Base-by-base conservation (phyloP, 2,113 vertebrate genomes). In the Eclectus roratus region DNA sequence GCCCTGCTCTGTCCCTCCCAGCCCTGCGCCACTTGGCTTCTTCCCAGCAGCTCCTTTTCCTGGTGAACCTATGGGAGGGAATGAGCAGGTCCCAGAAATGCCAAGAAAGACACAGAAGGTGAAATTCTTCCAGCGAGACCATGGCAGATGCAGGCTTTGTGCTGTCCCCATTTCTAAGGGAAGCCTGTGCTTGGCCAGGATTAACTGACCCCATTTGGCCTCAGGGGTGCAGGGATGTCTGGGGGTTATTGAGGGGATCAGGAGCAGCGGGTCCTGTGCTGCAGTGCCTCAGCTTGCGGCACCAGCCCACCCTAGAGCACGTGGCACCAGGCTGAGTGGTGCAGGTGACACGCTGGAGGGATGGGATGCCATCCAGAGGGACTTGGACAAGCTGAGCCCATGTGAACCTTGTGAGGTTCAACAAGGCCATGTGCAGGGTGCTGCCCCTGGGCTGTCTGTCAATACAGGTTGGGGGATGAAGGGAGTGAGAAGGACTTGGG, bases 241-340 rank as follows among this genome's bases (percentile, higher is more conserved):
- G 24, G 1, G 49, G 13, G 60, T 28, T 7, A 13, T 3, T 47
- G 70, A 74, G 74, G 55, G 46, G 44, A 31, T 25, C 41, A 21
- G 69, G 55, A 71, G 46, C 1, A 4, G 19, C 13, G 27, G 58
- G 4, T 39, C 46, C 56, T 72, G 58, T n/a, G n/a, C 65, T 50
- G 80, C 35, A 18, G 1, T 10, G 19, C 35, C 31, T 25, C 52
- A 31, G 31, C 72, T 53, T 5, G 2, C 9, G 43, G 66, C 55
- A 29, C 31, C 80, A 9, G 2, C 6, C 1, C 4, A 4, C 19
- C 69, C 39, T 7, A 3, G 73, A 27, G 47, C 1, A 2, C 39
- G 6, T 1, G 4, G 33, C 33, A 58, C 56, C 56, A 58, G 56
- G 56, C 56, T 35, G 56, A 35, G 33, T 15, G 56, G 56, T 58